phyloP scores from a whole-genome alignment of 2,113 vertebrate genomes.

The Callospermophilus lateralis region DNA sequence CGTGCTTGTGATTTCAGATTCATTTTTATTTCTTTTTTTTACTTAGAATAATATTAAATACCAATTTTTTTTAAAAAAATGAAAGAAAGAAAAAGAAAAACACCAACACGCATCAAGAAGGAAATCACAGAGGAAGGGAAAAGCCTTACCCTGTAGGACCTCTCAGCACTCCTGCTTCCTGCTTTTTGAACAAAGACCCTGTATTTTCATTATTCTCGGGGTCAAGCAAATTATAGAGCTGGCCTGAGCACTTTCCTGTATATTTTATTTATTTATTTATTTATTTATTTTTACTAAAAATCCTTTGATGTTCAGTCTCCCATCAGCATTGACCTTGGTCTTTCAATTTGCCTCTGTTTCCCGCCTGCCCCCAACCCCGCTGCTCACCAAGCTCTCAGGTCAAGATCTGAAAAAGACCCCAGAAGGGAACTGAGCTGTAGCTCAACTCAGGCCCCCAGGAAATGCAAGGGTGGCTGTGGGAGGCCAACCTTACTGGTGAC shows the following conservation, averaged over 20 bases:
- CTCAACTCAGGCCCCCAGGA: constrained; percentile 29
- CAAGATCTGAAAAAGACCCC: constrained; percentile 51
- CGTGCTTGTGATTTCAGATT: too few species aligned
- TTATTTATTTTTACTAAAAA: not conserved
- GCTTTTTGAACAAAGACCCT: not conserved
- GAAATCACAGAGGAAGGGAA: not conserved
- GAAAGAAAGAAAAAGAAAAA: too few species aligned
- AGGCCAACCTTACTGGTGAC: not conserved
- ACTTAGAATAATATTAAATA: too few species aligned
- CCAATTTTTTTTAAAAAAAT: too few species aligned
- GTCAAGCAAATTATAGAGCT: not conserved
- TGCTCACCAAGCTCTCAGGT: rapidly evolving
- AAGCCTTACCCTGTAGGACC: rapidly evolving
- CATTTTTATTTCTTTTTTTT: too few species aligned
- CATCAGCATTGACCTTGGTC: not conserved
- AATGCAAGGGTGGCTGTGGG: not conserved
- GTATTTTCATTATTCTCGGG: not conserved
- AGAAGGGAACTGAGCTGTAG: not conserved
- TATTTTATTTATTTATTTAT: not conserved
- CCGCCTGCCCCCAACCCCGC: not conserved
- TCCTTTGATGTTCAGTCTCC: rapidly evolving
- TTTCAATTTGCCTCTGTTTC: not conserved
- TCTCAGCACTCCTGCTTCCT: not conserved
- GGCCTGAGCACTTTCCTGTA: not conserved
- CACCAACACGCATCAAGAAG: not conserved